Evolutionary conservation across 2,797 vertebrate genomes (phyloP), one percentile per base, ranked within the genome.

Genomic region (Benthosema pterotum): DNA sequence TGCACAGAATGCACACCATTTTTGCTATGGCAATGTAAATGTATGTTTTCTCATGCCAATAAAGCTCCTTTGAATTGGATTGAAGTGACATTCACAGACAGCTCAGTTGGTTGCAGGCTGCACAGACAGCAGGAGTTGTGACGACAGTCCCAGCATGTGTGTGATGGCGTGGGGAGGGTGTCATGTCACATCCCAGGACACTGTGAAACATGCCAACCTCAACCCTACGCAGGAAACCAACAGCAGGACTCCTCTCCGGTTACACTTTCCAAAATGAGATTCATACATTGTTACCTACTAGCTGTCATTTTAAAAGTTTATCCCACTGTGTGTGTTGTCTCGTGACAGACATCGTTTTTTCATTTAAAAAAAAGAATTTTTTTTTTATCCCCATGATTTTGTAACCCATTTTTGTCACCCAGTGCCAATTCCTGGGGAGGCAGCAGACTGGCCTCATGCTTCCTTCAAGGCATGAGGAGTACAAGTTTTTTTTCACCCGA

Each of bases 201-300:
- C 58, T 51, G 16, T 71, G 57, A 63, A 64, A 78, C 58, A 72
- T 69, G 64, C 22, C 62, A 32, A 28, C 42, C 38, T 60, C 60
- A n/a, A 48, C 65, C 28, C 47, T 57, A 56, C 11, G 15, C 55
- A 67, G 55, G 17, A 64, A 72, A 56, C 51, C 56, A 66, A 32
- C n/a, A n/a, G n/a, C 57, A 42, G 60, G 28, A 7, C 28, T 32
- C n/a, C n/a, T n/a, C 52, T 79, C 69, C 62, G 58, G 68, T 76
- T 79, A 74, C 62, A 72, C 70, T 78, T 78, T 71, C 67, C 57
- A 75, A 72, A 71, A 69, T 62, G 60, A 81, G 65, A 72, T 65
- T 18, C 32, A 65, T 59, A 59, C 38, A 60, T 49, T 60, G 64
- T 69, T 63, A 62, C 68, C 71, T 60, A 60, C 59, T 60, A 60